Evolutionary conservation across 2,888 invertebrate genomes (phyloP).

Genomic region (Yponomeuta plumbellus): DNA sequence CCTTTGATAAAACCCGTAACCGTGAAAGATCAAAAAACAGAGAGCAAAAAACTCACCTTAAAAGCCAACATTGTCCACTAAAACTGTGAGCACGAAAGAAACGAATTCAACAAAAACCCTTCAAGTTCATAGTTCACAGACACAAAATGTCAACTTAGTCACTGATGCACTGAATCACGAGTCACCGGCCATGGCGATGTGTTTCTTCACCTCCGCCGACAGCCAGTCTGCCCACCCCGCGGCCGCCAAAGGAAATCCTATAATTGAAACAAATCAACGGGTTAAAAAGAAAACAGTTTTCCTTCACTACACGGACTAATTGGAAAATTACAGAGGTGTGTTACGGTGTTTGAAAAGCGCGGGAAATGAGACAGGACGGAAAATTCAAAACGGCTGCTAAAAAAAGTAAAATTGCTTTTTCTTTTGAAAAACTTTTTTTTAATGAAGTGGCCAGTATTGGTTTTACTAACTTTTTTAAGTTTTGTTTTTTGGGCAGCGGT

Average conservation of each 20-base stretch:
- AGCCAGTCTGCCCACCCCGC: conserved; percentile 44
- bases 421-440: not conserved
- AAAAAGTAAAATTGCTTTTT: not conserved
- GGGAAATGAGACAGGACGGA: conserved; percentile 32
- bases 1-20: not conserved
- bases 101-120: not conserved
- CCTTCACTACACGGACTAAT: conserved; percentile 56
- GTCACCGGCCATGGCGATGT: conserved; percentile 25
- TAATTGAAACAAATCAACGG: conserved; percentile 59
- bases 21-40: not conserved
- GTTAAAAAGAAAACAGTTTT: conserved; percentile 54
- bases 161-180: conserved; percentile 11
- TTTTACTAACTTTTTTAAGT: conserved; percentile 7
- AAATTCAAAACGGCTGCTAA: conserved; percentile 13
- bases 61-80: conserved; percentile 13
- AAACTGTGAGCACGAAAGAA: not conserved
- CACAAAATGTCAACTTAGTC: conserved; percentile 13
- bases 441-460: not conserved
- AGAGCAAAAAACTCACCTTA: conserved; percentile 14
- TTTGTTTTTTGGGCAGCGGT: conserved; percentile 23
- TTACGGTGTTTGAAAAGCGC: conserved; percentile 23
- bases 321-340: conserved; percentile 27
- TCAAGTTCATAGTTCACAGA: conserved; percentile 8
- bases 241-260: conserved; percentile 63
- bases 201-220: conserved; percentile 53